Evolutionary conservation across 35 echinoderm and acorn worm species (phyloP).

Genomic region (Apostichopus japonicus): DNA sequence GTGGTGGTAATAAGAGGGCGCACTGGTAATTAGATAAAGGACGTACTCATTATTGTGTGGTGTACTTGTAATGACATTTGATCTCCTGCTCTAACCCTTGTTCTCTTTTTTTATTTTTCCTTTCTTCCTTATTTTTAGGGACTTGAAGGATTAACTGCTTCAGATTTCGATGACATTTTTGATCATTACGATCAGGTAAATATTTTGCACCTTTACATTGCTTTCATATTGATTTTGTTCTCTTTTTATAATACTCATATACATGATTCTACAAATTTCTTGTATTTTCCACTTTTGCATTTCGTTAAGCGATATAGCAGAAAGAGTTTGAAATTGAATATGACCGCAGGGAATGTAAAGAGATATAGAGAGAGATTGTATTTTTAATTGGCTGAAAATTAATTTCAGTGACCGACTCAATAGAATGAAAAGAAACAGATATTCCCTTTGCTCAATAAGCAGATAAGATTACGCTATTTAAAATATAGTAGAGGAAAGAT

Average conservation of each 20-base stretch:
- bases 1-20: too few species aligned
- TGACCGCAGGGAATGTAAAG: too few species aligned
- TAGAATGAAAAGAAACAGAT: not conserved
- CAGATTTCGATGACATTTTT: conserved; percentile 49
- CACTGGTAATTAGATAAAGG: too few species aligned
- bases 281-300: not conserved
- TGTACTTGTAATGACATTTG: too few species aligned
- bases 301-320: too few species aligned
- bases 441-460: too few species aligned
- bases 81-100: too few species aligned
- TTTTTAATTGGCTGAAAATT: not conserved
- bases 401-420: not conserved
- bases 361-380: not conserved
- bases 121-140: conserved; percentile 2
- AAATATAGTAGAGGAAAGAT: too few species aligned
- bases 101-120: not conserved
- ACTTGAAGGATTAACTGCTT: not conserved
- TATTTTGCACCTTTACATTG: not conserved
- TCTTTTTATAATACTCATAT: not conserved
- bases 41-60: too few species aligned
- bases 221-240: not conserved
- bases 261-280: not conserved
- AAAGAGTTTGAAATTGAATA: too few species aligned
- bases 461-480: too few species aligned
- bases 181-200: conserved; percentile 48